A percentile compares a stretch with the other conserved stretches of the same genome.
Conservation (phyloP, 2,888 invertebrate genomes). For the Oscheius sp. region DNA sequence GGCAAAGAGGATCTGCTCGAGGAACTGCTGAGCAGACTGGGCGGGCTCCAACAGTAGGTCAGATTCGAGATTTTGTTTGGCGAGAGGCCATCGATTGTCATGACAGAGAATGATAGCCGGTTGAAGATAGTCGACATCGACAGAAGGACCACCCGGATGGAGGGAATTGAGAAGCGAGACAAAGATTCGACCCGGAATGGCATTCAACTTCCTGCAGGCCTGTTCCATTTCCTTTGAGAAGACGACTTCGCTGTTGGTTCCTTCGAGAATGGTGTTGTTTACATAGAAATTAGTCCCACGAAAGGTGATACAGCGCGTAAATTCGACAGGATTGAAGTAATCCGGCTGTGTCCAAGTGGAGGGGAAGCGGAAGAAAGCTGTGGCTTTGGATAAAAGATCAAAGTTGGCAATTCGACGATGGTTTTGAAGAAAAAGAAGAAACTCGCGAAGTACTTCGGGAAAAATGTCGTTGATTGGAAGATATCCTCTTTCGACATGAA, state of each 20-base stretch:
- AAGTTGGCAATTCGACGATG: conserved; percentile 53
- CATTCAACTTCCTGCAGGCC: neutral
- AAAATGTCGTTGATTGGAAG: conserved; percentile 40
- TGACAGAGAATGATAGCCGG: conserved; percentile 52
- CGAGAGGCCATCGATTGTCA: conserved; percentile 49
- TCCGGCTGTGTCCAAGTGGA: conserved; percentile 15
- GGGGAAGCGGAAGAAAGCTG: conserved; percentile 48
- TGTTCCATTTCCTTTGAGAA: conserved; percentile 15
- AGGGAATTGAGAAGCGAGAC: conserved; percentile 49
- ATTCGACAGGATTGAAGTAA: neutral
- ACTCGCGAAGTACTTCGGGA: too few relatives aligned
- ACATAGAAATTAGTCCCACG: conserved; percentile 51
- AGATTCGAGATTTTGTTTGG: conserved; percentile 48
- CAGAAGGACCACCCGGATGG: conserved; percentile 41
- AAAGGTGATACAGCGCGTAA: conserved; percentile 40
- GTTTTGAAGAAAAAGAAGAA: conserved; percentile 53
- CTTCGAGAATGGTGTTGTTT: conserved; percentile 48
- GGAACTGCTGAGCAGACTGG: conserved; percentile 1
- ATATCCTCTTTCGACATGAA: conserved; percentile 40
- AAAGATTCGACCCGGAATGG: conserved; percentile 23
- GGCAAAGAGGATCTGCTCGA: conserved; percentile 11
- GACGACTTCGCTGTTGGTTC: neutral
- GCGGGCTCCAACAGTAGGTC: conserved; percentile 7
- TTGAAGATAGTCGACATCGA: conserved; percentile 47
- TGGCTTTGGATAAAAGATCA: conserved; percentile 44